Percentiles rank a stretch among this genome's conserved stretches.
These are phyloP conservation scores for Pholis gunnellus DNA, from an alignment of 2,113 vertebrate genomes.

Conservation along the genomic window DNA sequence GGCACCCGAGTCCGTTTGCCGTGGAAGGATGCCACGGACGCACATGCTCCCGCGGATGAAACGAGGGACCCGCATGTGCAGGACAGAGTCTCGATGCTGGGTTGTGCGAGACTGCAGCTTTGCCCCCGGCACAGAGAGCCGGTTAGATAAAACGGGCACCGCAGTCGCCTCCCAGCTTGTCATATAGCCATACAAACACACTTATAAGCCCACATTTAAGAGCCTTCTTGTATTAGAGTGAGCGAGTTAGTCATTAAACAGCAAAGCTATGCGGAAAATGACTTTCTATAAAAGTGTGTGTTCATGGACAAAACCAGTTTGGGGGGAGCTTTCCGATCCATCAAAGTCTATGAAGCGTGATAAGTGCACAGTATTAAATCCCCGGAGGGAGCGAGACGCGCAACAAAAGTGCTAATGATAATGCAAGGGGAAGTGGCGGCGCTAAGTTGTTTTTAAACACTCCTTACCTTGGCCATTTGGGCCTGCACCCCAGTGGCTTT, in stretches of 20 bases:
- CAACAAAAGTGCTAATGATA: conserved; percentile 23
- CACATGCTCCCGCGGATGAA: background rate
- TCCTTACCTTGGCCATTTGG: conserved; percentile 97
- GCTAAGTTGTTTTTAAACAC: conserved; percentile 32
- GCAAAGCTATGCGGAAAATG: conserved; percentile 16
- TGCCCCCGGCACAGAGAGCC: conserved; percentile 15
- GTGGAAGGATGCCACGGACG: conserved; percentile 10
- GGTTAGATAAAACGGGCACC: conserved; percentile 35
- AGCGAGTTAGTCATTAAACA: conserved; percentile 39
- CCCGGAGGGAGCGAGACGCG: background rate
- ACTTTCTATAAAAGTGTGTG: conserved; percentile 49
- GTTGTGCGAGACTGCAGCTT: conserved; percentile 1
- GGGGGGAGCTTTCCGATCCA: conserved; percentile 27
- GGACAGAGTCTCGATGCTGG: background rate
- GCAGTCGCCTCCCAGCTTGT: conserved; percentile 15
- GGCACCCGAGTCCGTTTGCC: conserved; percentile 1
- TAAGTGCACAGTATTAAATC: conserved; percentile 25
- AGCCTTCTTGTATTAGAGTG: conserved; percentile 22
- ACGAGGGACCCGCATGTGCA: conserved; percentile 7
- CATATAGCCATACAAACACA: conserved; percentile 15
- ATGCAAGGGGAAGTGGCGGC: conserved; percentile 3
- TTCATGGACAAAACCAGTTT: conserved; percentile 56
- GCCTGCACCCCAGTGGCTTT: conserved; percentile 97
- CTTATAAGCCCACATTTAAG: conserved; percentile 39
- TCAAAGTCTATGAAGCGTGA: conserved; percentile 32